A percentile compares a stretch with the other conserved stretches of the same genome.
Evolutionary conservation across 2,113 vertebrate species (phyloP).

Genomic region (Numenius arquata): DNA sequence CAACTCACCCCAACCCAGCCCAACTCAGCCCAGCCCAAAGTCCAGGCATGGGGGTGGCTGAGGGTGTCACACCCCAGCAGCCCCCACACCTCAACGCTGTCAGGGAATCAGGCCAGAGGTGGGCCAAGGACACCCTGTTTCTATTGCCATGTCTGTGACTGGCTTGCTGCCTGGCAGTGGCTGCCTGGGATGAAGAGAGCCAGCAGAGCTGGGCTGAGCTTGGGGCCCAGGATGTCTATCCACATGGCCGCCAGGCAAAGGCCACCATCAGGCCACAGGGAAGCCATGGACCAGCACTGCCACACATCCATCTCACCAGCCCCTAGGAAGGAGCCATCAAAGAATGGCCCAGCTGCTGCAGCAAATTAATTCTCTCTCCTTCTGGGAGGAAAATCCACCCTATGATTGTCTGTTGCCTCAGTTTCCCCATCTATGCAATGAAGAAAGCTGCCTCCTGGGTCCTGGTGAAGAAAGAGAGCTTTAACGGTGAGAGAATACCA

Average conservation of each 20-base stretch:
- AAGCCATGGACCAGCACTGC: background rate
- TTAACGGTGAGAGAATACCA: background rate
- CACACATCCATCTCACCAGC: background rate
- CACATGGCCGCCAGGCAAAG: accelerated
- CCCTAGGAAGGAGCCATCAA: background rate
- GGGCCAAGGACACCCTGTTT: background rate
- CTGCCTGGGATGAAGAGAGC: too few species aligned
- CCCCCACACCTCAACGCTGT: background rate
- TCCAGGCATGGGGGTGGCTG: background rate
- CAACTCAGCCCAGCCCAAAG: background rate
- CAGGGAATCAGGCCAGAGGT: background rate
- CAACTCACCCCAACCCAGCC: background rate
- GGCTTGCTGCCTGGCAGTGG: accelerated
- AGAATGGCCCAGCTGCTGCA: background rate
- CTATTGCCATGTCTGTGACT: background rate
- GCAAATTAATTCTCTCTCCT: background rate
- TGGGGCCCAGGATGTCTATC: background rate
- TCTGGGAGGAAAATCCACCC: background rate
- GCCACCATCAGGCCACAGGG: accelerated
- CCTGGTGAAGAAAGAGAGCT: background rate
- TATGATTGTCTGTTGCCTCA: background rate
- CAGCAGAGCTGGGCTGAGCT: background rate
- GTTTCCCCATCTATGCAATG: background rate
- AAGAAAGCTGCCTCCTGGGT: background rate
- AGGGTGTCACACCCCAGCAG: background rate